A percentile compares a stretch with the other conserved stretches of the same genome.
Evolutionary conservation across 1,140 invertebrate genomes (phyloP).

Genomic region (Brachionus paranguensis): DNA sequence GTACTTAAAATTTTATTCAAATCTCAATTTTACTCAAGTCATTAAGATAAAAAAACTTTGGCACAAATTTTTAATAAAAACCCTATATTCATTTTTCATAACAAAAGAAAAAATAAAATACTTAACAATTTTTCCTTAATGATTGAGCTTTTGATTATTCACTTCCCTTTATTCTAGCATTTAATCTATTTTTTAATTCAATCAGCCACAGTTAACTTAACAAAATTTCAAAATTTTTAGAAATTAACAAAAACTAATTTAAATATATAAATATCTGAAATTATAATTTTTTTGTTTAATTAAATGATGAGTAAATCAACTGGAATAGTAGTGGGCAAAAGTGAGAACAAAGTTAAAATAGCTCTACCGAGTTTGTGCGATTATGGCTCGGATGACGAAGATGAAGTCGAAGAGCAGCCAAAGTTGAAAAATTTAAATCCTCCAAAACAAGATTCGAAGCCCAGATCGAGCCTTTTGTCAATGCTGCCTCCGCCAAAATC

Average conservation of each 20-base stretch:
- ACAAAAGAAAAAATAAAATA: too few relatives aligned
- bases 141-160: too few relatives aligned
- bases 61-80: too few relatives aligned
- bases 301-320: neutral
- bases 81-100: too few relatives aligned
- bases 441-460: neutral
- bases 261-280: neutral
- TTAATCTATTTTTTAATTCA: too few relatives aligned
- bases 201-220: neutral
- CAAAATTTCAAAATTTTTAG: neutral
- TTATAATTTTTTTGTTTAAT: neutral
- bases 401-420: neutral
- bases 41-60: too few relatives aligned
- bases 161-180: too few relatives aligned
- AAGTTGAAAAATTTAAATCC: constrained; percentile 27
- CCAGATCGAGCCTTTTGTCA: neutral
- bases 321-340: neutral
- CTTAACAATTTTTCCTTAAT: too few relatives aligned
- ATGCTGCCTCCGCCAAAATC: constrained; percentile 31
- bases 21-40: too few relatives aligned
- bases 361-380: neutral
- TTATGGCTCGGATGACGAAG: neutral
- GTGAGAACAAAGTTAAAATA: neutral
- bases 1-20: too few relatives aligned
- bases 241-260: neutral